Evolutionary conservation across 30 jellyfish, hydroid and myxozoan genomes (phyloP), one percentile per base, ranked within the genome.

Genomic region (Aurelia aurita): DNA sequence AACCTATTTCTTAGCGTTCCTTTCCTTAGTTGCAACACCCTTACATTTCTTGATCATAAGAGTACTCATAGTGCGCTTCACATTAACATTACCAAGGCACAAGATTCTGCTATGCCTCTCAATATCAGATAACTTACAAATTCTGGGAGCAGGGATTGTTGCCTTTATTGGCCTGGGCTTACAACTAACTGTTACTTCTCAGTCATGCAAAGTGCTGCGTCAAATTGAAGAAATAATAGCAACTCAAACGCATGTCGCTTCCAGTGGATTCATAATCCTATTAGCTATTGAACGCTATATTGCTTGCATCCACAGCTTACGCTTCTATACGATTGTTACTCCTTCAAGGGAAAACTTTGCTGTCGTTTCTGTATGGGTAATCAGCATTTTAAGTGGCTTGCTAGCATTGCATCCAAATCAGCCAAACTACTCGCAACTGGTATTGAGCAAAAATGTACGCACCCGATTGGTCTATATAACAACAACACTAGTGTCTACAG

Each of bases 231-330:
- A 74, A 31, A 2, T 74, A 1, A 25, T 18, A 39, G 72, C 16
- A 8, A 3, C 20, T n/a, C 58, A 26, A 74, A 74, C 73, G 3
- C 31, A 25, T 19, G 35, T 21, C 11, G 63, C 51, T 2, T 20
- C 74, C 9, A 74, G 86, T 51, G 72, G 69, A 14, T 47, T 47
- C 86, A 55, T 74, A n/a, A 15, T 74, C 34, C 27, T 43, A 20
- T 26, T 74, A 25, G 39, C 86, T 7, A 14, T 47, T 9, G 86
- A 74, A 54, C 86, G 86, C 22, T 74, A 74, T 25, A 34, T 74
- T 11, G 86, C 86, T 1, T 74, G 86, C 32, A 46, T 74, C 63
- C 75, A 74, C 20, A 32, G 86, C 18, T 35, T 74, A n/a, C 74
- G 86, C 12, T 19, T 55, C 20, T 53, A 74, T 22, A 29, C 22